Percentiles rank a stretch among this genome's conserved stretches.
Evolutionary conservation across 1,140 invertebrate species (phyloP).

Genomic region (Drosophila triauraria): DNA sequence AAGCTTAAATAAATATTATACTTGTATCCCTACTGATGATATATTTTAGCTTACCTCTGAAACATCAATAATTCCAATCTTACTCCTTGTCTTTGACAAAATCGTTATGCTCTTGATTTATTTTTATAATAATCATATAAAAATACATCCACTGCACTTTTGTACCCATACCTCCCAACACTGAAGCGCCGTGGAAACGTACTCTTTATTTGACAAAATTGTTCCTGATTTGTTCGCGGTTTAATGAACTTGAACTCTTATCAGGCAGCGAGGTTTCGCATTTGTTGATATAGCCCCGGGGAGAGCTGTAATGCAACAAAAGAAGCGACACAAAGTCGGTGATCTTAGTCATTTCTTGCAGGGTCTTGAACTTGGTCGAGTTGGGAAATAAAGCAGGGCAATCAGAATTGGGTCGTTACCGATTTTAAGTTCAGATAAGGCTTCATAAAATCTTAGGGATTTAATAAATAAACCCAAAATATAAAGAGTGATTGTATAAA

Average conservation of each 20-base stretch:
- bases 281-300: slow-evolving; percentile 45
- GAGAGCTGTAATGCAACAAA: slow-evolving; percentile 63
- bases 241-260: slow-evolving; percentile 75
- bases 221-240: slow-evolving; percentile 50
- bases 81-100: neutral
- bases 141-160: neutral
- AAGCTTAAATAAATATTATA: too few relatives aligned
- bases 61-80: neutral
- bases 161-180: neutral
- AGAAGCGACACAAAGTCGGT: slow-evolving; percentile 32
- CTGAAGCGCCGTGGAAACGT: slow-evolving; percentile 4
- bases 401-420: slow-evolving; percentile 14
- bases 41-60: neutral
- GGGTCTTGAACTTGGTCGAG: slow-evolving; percentile 30
- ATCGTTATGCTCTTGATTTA: neutral
- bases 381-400: slow-evolving; percentile 19
- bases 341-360: slow-evolving; percentile 40
- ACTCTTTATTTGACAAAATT: slow-evolving; percentile 33
- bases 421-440: neutral
- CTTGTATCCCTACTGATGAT: too few relatives aligned
- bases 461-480: neutral
- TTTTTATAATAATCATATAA: neutral
- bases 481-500: fast-evolving
- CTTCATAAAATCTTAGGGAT: too few relatives aligned
- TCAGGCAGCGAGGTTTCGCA: slow-evolving; percentile 47